These are phyloP conservation scores for Dolomedes plantarius DNA, from an alignment of 2,888 invertebrate species.

Conservation along the genomic window DNA sequence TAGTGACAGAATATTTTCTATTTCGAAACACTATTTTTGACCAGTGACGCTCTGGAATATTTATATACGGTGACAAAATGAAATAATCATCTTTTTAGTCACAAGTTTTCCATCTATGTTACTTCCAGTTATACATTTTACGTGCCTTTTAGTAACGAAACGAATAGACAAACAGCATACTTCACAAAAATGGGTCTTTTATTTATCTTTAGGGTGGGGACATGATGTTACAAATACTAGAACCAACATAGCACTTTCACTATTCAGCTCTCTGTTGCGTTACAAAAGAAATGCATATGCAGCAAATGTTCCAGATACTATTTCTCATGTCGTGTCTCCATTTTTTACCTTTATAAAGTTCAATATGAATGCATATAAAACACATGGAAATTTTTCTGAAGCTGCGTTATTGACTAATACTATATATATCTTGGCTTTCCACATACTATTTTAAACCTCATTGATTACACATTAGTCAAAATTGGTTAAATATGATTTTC, in stretches of 20 bases:
- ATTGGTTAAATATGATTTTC: not conserved
- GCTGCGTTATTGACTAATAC: not conserved
- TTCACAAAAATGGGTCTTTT: slow-evolving; percentile 9
- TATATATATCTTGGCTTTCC: not conserved
- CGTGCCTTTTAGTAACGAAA: no score
- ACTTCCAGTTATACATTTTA: no score
- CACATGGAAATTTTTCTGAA: not conserved
- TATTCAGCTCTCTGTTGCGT: not conserved
- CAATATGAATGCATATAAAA: slow-evolving; percentile 9
- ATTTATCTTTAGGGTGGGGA: not conserved
- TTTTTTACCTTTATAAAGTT: slow-evolving; percentile 4
- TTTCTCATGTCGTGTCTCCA: not conserved
- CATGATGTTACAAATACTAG: slow-evolving; percentile 5
- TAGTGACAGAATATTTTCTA: no score
- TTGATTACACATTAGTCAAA: not conserved
- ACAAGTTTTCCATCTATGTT: no score
- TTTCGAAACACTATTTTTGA: no score
- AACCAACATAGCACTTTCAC: not conserved
- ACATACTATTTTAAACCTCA: not conserved
- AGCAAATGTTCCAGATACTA: not conserved
- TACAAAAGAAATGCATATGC: slow-evolving; percentile 12
- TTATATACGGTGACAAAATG: no score
- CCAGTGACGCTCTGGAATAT: no score
- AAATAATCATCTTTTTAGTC: no score
- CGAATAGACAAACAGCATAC: no score